These are phyloP conservation scores for Ptilodon capucinus DNA, from an alignment of 2,888 invertebrate species.

Conservation along the genomic window DNA sequence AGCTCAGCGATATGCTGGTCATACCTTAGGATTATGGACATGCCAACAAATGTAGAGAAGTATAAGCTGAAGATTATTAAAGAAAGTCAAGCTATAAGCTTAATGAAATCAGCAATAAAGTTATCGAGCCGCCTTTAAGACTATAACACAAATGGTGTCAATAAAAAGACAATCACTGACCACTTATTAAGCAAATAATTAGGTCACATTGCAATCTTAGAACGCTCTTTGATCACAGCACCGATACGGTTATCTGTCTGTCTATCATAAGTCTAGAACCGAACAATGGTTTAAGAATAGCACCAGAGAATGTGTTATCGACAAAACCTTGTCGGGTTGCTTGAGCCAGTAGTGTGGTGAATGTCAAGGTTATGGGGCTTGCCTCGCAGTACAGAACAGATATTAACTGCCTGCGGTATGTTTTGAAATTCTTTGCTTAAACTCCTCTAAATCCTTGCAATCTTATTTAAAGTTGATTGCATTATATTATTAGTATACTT, in stretches of 20 bases:
- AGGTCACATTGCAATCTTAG: neutral
- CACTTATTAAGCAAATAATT: neutral
- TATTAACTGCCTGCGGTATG: neutral
- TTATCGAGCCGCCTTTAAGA: neutral
- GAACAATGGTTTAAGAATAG: neutral
- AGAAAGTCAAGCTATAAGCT: too few species aligned
- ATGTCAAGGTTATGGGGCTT: slow-evolving; percentile 1
- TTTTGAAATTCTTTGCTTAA: too few species aligned
- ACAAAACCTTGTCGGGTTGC: neutral
- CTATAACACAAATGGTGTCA: neutral
- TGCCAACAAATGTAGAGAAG: too few species aligned
- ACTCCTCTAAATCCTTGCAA: too few species aligned
- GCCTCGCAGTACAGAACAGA: neutral
- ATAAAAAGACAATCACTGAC: neutral
- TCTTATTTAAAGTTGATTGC: too few species aligned
- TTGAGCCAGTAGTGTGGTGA: neutral
- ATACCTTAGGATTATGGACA: too few species aligned
- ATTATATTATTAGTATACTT: too few species aligned
- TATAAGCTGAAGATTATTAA: neutral
- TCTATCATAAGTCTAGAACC: neutral
- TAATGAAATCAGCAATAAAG: neutral
- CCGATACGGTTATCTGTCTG: neutral
- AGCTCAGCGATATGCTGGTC: too few species aligned
- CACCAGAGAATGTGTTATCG: neutral
- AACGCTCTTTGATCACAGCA: neutral